Conservation (phyloP, 1,140 invertebrate species). For the Forficula auricularia region DNA sequence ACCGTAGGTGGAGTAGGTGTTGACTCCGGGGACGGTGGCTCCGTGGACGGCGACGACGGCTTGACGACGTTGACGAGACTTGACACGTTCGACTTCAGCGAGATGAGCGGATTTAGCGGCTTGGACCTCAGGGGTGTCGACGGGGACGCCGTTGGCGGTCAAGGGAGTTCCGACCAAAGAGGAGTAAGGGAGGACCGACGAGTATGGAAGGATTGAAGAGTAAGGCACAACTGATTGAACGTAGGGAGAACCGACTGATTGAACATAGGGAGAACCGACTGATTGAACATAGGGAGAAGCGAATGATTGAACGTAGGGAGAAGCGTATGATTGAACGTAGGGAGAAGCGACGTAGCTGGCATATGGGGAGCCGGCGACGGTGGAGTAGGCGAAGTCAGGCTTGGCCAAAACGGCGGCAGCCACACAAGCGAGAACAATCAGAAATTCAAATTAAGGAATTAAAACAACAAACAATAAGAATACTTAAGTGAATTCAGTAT, state of each 20-base stretch:
- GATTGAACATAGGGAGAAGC: neutral
- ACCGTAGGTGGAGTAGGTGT: neutral
- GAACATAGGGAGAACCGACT: no score
- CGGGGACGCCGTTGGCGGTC: slow-evolving; percentile 9
- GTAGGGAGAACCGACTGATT: no score
- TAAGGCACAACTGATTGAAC: no score
- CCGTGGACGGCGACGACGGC: slow-evolving; percentile 6
- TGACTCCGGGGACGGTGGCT: slow-evolving; percentile 8
- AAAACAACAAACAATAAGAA: no score
- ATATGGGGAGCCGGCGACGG: neutral
- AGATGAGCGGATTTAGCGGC: no score
- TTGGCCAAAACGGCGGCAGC: slow-evolving; percentile 15
- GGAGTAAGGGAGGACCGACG: no score
- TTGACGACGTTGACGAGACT: no score
- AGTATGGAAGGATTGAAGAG: no score
- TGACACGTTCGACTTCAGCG: no score
- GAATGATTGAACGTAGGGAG: neutral
- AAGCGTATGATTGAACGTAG: slow-evolving; percentile 1
- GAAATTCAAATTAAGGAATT: no score
- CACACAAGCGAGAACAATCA: slow-evolving; percentile 21
- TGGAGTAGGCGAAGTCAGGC: slow-evolving; percentile 10
- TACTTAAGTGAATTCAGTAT: no score
- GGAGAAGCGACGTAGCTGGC: neutral
- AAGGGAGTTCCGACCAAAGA: no score
- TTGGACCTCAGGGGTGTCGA: neutral